These are phyloP conservation scores for Parnassius apollo DNA, from an alignment of 2,888 invertebrate species.

Conservation along the genomic window DNA sequence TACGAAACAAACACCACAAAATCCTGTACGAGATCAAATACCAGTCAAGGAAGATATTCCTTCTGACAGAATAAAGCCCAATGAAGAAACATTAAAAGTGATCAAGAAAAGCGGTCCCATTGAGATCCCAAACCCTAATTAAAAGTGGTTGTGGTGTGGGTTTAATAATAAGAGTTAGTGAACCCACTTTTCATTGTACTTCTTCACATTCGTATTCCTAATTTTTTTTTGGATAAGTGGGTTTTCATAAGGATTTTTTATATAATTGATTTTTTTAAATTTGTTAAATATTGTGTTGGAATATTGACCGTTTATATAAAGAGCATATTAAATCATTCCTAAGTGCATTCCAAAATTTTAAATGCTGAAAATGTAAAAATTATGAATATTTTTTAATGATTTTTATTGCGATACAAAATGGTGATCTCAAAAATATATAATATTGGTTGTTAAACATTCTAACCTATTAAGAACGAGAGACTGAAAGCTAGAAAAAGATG, in stretches of 20 bases:
- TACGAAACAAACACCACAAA: slow-evolving; percentile 9
- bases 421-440: slow-evolving; percentile 15
- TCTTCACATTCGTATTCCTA: not conserved
- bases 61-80: slow-evolving; percentile 76
- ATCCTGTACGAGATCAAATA: slow-evolving; percentile 48
- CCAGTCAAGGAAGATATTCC: slow-evolving; percentile 80
- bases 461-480: slow-evolving; percentile 15
- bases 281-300: too few relatives aligned
- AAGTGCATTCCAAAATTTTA: slow-evolving; percentile 10
- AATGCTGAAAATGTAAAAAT: slow-evolving; percentile 6
- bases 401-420: not conserved
- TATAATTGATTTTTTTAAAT: too few relatives aligned
- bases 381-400: not conserved
- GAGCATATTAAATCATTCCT: slow-evolving; percentile 16
- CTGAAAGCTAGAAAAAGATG: slow-evolving; percentile 10
- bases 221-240: too few relatives aligned
- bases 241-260: too few relatives aligned
- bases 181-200: not conserved
- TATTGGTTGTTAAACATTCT: slow-evolving; percentile 5
- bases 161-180: not conserved
- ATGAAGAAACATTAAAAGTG: slow-evolving; percentile 79
- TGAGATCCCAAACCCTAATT: slow-evolving; percentile 66
- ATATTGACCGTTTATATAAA: not conserved
- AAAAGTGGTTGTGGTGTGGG: slow-evolving; percentile 20
- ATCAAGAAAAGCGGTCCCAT: slow-evolving; percentile 81